phyloP scores from a whole-genome alignment of 2,888 invertebrate species.

The Stenodema calcarata region DNA sequence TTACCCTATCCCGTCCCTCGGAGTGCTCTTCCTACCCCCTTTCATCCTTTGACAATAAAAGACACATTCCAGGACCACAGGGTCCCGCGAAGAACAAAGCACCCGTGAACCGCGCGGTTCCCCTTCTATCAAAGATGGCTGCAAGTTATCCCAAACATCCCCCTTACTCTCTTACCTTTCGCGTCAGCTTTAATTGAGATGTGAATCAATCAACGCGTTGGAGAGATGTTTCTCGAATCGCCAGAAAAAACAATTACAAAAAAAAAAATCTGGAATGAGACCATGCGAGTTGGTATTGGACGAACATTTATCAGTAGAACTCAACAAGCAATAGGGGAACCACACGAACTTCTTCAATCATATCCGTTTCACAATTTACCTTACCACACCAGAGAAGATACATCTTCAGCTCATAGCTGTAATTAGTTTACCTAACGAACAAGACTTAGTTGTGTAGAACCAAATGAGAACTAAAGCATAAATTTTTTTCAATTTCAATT shows the following conservation, averaged over 20 bases:
- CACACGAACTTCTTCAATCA: too few species aligned
- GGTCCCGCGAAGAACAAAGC: conserved; percentile 27
- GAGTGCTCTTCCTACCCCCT: neutral
- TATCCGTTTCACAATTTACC: too few species aligned
- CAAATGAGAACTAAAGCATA: too few species aligned
- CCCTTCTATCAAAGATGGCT: conserved; percentile 32
- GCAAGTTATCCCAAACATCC: conserved; percentile 38
- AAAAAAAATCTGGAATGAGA: neutral
- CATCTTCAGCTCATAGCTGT: too few species aligned
- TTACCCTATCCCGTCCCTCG: neutral
- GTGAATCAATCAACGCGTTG: conserved; percentile 32
- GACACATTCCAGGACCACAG: conserved; percentile 25
- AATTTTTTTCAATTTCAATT: too few species aligned
- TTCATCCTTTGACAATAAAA: conserved; percentile 37
- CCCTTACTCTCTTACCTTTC: conserved; percentile 9
- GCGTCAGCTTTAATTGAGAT: conserved; percentile 34
- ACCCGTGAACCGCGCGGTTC: conserved; percentile 10
- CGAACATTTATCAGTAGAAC: neutral
- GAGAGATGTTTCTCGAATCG: neutral
- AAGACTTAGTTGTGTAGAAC: too few species aligned
- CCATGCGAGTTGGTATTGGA: neutral
- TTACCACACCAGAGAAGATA: too few species aligned
- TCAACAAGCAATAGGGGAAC: neutral
- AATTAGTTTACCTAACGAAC: too few species aligned
- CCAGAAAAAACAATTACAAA: neutral